These are phyloP conservation scores for Zaprionus capensis DNA, from an alignment of 1,140 invertebrate genomes.

Conservation along the genomic window DNA sequence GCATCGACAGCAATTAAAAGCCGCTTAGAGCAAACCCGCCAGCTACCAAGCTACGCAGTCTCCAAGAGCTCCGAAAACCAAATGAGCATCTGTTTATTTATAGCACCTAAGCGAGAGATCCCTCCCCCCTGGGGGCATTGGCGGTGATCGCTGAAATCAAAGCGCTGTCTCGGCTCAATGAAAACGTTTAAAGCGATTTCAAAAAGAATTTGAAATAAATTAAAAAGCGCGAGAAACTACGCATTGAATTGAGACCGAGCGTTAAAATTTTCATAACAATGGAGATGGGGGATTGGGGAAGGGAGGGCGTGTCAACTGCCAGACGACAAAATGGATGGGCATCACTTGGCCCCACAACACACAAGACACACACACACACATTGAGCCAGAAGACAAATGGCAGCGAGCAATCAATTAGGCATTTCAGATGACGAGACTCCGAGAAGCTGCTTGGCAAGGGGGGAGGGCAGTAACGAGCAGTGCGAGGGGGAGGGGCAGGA, in stretches of 20 bases:
- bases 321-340: constrained; percentile 43
- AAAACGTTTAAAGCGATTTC: constrained; percentile 73
- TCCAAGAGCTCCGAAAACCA: background rate
- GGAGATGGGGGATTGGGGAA: background rate
- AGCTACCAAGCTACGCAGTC: constrained; percentile 71
- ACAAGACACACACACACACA: constrained; percentile 45
- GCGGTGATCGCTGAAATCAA: constrained; percentile 57
- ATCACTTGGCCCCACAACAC: constrained; percentile 43
- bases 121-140: background rate
- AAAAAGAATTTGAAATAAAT: constrained; percentile 68
- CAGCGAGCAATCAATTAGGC: constrained; percentile 73
- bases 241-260: constrained; percentile 55
- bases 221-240: constrained; percentile 75
- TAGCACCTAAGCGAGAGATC: constrained; percentile 25
- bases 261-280: constrained; percentile 70
- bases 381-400: constrained; percentile 65
- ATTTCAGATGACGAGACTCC: constrained; percentile 36
- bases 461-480: background rate
- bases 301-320: constrained; percentile 36
- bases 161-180: constrained; percentile 69
- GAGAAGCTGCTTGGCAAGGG: constrained; percentile 33
- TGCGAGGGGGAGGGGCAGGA: background rate
- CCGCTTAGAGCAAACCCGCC: constrained; percentile 58
- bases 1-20: constrained; percentile 68
- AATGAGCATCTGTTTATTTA: constrained; percentile 55